These are phyloP conservation scores for Neodiprion fabricii DNA, from an alignment of 1,140 invertebrate genomes.

Conservation along the genomic window DNA sequence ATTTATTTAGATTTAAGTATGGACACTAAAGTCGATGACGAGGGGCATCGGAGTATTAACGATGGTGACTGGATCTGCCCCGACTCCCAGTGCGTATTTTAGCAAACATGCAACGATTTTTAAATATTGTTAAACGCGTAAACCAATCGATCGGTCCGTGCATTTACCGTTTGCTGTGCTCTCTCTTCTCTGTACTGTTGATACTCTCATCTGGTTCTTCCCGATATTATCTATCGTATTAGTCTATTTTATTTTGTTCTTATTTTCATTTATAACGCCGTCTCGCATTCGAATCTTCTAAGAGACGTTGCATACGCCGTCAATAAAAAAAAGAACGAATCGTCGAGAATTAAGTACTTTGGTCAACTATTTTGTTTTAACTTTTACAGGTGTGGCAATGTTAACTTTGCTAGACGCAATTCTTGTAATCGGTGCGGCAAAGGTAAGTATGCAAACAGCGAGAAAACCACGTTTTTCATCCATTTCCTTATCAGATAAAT, in stretches of 20 bases:
- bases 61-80: slow-evolving; percentile 59
- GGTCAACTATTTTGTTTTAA: neutral
- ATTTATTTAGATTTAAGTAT: slow-evolving; percentile 9
- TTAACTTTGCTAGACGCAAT: slow-evolving; percentile 90
- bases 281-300: too few species aligned
- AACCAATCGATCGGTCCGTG: neutral
- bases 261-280: too few species aligned
- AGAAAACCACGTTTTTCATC: neutral
- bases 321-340: too few species aligned
- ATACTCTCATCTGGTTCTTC: neutral
- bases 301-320: too few species aligned
- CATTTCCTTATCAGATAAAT: neutral
- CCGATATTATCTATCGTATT: neutral
- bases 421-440: slow-evolving; percentile 93
- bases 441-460: slow-evolving; percentile 51
- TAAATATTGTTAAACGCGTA: too few species aligned
- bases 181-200: neutral
- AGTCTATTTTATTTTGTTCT: too few species aligned
- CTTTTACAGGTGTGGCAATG: slow-evolving; percentile 82
- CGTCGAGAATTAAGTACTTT: too few species aligned
- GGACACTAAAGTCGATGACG: slow-evolving; percentile 50
- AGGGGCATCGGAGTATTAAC: slow-evolving; percentile 48
- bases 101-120: neutral
- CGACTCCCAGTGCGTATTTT: slow-evolving; percentile 53
- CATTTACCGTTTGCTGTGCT: neutral